Evolutionary conservation across 2,113 vertebrate genomes (phyloP).

Genomic region (Lasiurus cinereus): DNA sequence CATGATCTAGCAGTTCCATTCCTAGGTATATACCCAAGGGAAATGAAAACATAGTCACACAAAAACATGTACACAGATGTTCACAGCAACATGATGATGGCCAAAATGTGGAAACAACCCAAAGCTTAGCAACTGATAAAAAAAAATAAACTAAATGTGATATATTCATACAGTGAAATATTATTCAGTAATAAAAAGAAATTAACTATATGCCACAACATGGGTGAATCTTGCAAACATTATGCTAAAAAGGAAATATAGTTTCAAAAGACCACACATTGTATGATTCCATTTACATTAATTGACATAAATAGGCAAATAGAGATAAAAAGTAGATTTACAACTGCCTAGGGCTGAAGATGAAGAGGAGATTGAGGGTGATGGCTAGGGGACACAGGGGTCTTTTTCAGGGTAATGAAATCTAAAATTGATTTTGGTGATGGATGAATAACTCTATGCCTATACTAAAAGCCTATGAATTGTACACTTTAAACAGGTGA

Average conservation of each 20-base stretch:
- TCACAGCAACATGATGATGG: neutral
- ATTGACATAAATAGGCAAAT: neutral
- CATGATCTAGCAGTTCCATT: too few relatives aligned
- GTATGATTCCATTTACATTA: neutral
- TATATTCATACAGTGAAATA: neutral
- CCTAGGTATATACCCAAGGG: too few relatives aligned
- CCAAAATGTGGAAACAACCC: neutral
- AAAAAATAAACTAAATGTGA: neutral
- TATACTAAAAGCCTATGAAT: neutral
- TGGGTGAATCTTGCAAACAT: neutral
- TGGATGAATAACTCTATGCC: neutral
- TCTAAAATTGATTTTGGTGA: neutral
- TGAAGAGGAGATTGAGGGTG: neutral
- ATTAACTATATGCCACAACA: neutral
- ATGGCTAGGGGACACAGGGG: neutral
- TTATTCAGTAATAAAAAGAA: neutral
- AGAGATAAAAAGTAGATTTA: neutral
- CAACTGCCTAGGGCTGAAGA: neutral
- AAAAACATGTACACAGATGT: neutral
- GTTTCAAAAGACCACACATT: neutral
- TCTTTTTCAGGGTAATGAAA: neutral
- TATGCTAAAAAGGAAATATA: neutral
- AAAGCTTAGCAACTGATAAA: neutral
- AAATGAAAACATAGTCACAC: too few relatives aligned
- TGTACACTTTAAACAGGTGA: neutral